phyloP scores from a whole-genome alignment of 2,888 invertebrate species.

The Chloroclysta siterata region DNA sequence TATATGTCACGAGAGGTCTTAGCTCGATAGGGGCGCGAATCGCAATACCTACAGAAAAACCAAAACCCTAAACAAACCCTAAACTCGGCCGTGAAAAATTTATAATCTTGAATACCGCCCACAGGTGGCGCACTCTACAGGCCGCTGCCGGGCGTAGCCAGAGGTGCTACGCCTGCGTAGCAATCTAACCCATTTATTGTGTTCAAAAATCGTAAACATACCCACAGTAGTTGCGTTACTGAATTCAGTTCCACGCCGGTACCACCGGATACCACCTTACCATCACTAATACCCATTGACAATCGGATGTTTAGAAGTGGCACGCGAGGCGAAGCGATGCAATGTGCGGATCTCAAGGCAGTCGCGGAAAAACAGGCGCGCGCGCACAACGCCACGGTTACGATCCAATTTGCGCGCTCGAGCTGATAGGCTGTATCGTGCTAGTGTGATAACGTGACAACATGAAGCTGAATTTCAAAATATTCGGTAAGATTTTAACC shows the following conservation, averaged over 20 bases:
- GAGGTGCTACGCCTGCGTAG: slow-evolving; percentile 10
- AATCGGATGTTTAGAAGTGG: slow-evolving; percentile 64
- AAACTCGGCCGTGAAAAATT: too few relatives aligned
- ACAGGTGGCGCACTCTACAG: background rate
- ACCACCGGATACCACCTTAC: slow-evolving; percentile 43
- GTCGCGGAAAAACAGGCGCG: slow-evolving; percentile 70
- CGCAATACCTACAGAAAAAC: too few relatives aligned
- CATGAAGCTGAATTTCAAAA: slow-evolving; percentile 74
- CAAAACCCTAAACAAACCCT: too few relatives aligned
- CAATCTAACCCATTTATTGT: background rate
- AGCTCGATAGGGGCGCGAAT: too few relatives aligned
- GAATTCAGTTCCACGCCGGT: slow-evolving; percentile 18
- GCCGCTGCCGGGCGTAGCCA: background rate
- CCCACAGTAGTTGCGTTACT: slow-evolving; percentile 14
- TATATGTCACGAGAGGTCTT: too few relatives aligned
- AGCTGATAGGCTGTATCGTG: slow-evolving; percentile 53
- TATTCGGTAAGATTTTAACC: slow-evolving; percentile 65
- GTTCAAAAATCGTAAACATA: background rate
- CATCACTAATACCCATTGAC: slow-evolving; percentile 51
- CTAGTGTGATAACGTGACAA: slow-evolving; percentile 56
- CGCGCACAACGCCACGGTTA: slow-evolving; percentile 64
- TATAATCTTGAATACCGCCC: background rate
- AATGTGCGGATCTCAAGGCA: slow-evolving; percentile 60
- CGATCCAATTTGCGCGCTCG: slow-evolving; percentile 49
- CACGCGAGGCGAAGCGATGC: slow-evolving; percentile 60